Percentiles rank a stretch among this genome's conserved stretches.
phyloP scores from a whole-genome alignment of 2,888 invertebrate genomes.

The Fabriciana adippe region DNA sequence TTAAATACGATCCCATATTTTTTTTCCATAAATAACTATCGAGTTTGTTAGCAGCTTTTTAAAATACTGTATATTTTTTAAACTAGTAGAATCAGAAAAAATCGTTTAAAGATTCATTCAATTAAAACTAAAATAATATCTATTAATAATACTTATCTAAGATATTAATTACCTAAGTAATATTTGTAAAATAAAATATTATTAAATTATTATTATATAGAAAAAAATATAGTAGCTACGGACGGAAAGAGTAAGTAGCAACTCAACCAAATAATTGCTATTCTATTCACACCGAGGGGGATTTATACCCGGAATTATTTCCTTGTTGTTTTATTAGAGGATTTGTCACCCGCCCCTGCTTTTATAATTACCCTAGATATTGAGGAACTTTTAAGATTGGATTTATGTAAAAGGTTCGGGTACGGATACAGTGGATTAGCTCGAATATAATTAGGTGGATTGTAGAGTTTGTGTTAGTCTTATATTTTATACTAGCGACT shows the following conservation, averaged over 20 bases:
- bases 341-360: slow-evolving; percentile 79
- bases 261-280: slow-evolving; percentile 82
- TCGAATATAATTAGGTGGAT: slow-evolving; percentile 59
- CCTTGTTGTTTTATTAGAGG: slow-evolving; percentile 82
- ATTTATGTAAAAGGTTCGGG: slow-evolving; percentile 66
- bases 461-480: slow-evolving; percentile 36
- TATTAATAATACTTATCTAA: too few species aligned
- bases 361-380: slow-evolving; percentile 79
- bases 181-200: too few species aligned
- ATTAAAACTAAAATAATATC: too few species aligned
- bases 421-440: slow-evolving; percentile 57
- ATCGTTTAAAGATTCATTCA: too few species aligned
- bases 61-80: too few species aligned
- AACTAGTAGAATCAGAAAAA: too few species aligned
- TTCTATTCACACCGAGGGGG: slow-evolving; percentile 80
- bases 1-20: too few species aligned
- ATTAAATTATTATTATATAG: neutral
- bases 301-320: slow-evolving; percentile 81
- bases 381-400: slow-evolving; percentile 73
- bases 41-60: too few species aligned
- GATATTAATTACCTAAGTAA: too few species aligned
- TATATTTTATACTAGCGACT: too few species aligned
- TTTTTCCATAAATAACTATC: too few species aligned
- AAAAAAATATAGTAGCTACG: slow-evolving; percentile 25
- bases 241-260: slow-evolving; percentile 59